A percentile compares a stretch with the other conserved stretches of the same genome.
Evolutionary conservation across 2,888 invertebrate species (phyloP).

Genomic region (Ephialtes manifestator): DNA sequence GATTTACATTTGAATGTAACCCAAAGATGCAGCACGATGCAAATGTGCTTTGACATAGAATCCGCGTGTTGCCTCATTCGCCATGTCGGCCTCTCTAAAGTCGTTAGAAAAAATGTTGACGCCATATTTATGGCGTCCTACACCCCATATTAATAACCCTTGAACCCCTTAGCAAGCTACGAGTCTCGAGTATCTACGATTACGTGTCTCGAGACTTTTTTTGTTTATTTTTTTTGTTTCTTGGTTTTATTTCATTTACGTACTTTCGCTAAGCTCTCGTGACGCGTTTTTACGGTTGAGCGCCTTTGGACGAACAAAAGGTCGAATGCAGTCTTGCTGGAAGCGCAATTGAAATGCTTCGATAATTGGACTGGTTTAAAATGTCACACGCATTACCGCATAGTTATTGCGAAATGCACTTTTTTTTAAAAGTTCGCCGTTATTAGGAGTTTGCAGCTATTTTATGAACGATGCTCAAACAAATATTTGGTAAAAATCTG

Average conservation of each 20-base stretch:
- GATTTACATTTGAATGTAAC: not conserved
- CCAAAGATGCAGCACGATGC: not conserved
- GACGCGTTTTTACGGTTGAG: slow-evolving; percentile 48
- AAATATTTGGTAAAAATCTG: not conserved
- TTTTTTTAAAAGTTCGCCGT: not conserved
- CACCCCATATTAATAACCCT: slow-evolving; percentile 5
- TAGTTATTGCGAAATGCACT: not conserved
- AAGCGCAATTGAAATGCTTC: not conserved
- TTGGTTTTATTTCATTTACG: slow-evolving; percentile 44
- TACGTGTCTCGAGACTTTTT: slow-evolving; percentile 36
- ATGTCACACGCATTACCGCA: not conserved
- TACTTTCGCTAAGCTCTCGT: slow-evolving; percentile 65
- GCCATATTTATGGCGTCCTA: slow-evolving; percentile 12
- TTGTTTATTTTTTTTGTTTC: too few relatives aligned
- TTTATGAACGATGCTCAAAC: too few relatives aligned
- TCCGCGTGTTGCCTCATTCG: slow-evolving; percentile 7
- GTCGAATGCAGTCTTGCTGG: not conserved
- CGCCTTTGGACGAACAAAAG: slow-evolving; percentile 3
- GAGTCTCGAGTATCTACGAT: slow-evolving; percentile 23
- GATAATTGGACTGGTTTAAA: slow-evolving; percentile 9
- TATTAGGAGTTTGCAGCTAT: not conserved
- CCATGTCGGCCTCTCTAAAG: slow-evolving; percentile 40
- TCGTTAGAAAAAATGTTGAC: slow-evolving; percentile 52
- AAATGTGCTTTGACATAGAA: slow-evolving; percentile 34
- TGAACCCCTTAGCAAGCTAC: slow-evolving; percentile 29